Percentiles rank a stretch among this genome's conserved stretches.
Evolutionary conservation across 2,888 invertebrate species (phyloP).

Genomic region (Uropetala carovei): DNA sequence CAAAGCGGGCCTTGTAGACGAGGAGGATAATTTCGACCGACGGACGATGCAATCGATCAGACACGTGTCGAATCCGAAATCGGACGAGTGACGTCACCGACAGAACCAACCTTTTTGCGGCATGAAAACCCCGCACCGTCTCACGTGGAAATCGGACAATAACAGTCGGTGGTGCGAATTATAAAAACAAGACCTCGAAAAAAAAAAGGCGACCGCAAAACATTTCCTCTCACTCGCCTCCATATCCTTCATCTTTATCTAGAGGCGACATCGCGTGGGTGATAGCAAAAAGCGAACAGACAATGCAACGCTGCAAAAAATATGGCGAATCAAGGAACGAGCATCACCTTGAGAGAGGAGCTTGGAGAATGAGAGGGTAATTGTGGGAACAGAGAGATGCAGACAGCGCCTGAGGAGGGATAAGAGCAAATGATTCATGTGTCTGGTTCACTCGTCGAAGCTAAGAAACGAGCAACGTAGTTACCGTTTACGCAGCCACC

Average conservation of each 20-base stretch:
- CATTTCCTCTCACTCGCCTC: background rate
- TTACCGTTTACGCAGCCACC: conserved; percentile 10
- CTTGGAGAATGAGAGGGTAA: conserved; percentile 41
- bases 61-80: background rate
- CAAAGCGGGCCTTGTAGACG: background rate
- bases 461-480: background rate
- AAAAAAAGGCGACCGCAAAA: background rate
- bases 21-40: background rate
- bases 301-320: conserved; percentile 28
- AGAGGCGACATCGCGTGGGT: background rate
- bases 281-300: conserved; percentile 24
- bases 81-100: background rate
- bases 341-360: conserved; percentile 31
- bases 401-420: background rate
- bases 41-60: background rate
- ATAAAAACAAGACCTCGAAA: background rate
- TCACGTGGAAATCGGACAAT: background rate
- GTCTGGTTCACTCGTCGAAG: conserved; percentile 39
- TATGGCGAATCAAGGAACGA: background rate
- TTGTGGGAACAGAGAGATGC: conserved; percentile 26
- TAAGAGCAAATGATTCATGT: conserved; percentile 43
- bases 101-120: background rate
- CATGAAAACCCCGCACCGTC: background rate
- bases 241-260: conserved; percentile 33
- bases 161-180: background rate